Evolutionary conservation across 64 coral and sea anemone genomes (phyloP), one percentile per base, ranked within the genome.

Genomic region (Orbicella faveolata): DNA sequence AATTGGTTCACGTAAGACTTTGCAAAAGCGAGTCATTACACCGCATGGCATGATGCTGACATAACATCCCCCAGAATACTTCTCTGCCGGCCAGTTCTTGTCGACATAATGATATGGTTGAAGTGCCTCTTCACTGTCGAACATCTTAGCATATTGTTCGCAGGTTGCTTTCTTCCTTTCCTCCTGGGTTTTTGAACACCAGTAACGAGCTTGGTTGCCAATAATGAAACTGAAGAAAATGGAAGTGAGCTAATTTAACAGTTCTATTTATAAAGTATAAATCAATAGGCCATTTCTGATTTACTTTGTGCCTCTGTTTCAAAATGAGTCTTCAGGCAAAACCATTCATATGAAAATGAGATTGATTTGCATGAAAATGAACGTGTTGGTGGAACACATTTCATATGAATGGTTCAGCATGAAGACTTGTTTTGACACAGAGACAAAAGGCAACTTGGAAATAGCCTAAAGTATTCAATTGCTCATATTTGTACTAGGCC

Each of bases 51-150:
- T 57, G 52, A 96, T 23, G 34, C 91, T 92, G 13, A 92, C 97
- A 87, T 99, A 99, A 63, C 97, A 99, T 1, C 97, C 97, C 65
- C 97, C 94, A 54, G 97, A 99, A 61, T 93, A 99, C 62, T 96
- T 99, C 89, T 99, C 97, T 26, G 97, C 97, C 34, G 91, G 97
- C 97, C 97, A 99, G 91, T 99, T 99, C 41, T 95, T 99, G 79
- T 99, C 97, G n/a, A 99, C 74, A 39, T 99, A 99, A 66, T 94
- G 88, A 62, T 75, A 83, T 21, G 97, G 97, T 23, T 93, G 91
- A 75, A 93, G 77, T 10, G 97, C 97, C 62, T 99, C 91, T 17
- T 96, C 84, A 19, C 78, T 93, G 30, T 93, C 87, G 78, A 99
- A 99, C 8, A 90, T 89, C 55, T 88, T 95, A 19, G 97, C 88